A percentile compares a stretch with the other conserved stretches of the same genome.
These are phyloP conservation scores for Petroica traversi DNA, from an alignment of 2,113 vertebrate species.

Conservation along the genomic window DNA sequence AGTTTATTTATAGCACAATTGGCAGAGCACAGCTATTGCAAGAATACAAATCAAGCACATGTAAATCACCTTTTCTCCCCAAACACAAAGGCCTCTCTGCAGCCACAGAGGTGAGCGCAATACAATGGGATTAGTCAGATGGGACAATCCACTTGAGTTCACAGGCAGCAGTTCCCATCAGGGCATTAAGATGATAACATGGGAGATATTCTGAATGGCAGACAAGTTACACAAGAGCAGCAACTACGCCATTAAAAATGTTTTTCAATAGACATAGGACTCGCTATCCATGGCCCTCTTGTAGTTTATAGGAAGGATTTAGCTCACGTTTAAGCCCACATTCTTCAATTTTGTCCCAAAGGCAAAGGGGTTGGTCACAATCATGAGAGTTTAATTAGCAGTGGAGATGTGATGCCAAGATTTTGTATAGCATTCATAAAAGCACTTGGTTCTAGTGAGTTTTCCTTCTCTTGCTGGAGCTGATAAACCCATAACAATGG, in stretches of 20 bases:
- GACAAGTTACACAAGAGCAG: background rate
- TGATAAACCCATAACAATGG: conserved; percentile 31
- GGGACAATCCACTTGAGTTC: fast-evolving
- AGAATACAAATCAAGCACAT: background rate
- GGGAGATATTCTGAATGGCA: background rate
- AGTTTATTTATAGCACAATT: background rate
- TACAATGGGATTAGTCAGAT: background rate
- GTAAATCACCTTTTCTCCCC: background rate
- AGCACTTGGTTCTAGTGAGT: background rate
- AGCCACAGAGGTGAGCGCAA: background rate
- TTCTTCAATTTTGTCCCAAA: background rate
- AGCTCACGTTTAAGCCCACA: background rate
- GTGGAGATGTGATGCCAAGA: background rate
- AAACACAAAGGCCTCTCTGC: background rate
- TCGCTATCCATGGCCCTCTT: fast-evolving
- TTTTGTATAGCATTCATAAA: background rate
- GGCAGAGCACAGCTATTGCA: background rate
- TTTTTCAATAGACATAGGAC: background rate
- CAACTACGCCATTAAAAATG: background rate
- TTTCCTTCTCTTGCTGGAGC: background rate
- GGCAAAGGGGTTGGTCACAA: background rate
- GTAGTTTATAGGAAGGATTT: background rate
- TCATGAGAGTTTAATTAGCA: background rate
- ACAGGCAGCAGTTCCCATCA: background rate
- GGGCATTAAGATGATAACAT: background rate